Percentiles rank a stretch among this genome's conserved stretches.
These are phyloP conservation scores for Poeciliopsis presidionis DNA, from an alignment of 2,797 vertebrate genomes.

Conservation along the genomic window DNA sequence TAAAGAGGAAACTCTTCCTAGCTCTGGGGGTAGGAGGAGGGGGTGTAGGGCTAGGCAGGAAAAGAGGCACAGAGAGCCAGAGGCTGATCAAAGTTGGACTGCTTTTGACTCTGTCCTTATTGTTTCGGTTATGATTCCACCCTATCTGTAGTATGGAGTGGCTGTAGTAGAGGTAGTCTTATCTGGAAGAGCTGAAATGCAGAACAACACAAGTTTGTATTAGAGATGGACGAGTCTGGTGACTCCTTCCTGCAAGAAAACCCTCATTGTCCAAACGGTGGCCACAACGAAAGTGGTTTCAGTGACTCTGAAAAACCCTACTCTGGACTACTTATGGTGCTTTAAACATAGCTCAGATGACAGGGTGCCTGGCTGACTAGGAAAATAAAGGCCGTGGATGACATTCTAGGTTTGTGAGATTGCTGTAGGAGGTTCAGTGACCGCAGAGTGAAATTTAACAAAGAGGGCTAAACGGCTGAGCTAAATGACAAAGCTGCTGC, in stretches of 20 bases:
- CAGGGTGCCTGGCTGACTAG: conserved; percentile 32
- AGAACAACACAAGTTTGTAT: conserved; percentile 10
- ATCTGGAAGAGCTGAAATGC: neutral
- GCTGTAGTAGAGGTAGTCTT: neutral
- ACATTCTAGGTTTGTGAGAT: conserved; percentile 67
- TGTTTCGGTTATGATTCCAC: no score
- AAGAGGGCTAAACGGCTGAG: conserved; percentile 43
- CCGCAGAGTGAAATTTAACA: conserved; percentile 62
- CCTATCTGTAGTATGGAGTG: neutral
- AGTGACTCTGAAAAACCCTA: conserved; percentile 52
- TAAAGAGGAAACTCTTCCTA: conserved; percentile 64
- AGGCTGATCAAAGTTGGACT: conserved; percentile 31
- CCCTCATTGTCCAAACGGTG: conserved; percentile 44
- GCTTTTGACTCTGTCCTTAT: conserved; percentile 21
- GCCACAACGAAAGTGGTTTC: conserved; percentile 56
- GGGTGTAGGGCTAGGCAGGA: conserved; percentile 31
- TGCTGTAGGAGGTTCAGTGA: conserved; percentile 69
- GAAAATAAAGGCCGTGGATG: conserved; percentile 48
- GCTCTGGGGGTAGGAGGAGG: conserved; percentile 9
- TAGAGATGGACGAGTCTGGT: conserved; percentile 12
- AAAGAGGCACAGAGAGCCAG: conserved; percentile 29
- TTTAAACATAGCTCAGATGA: conserved; percentile 58
- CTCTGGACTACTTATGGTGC: conserved; percentile 56
- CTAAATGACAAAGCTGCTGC: conserved; percentile 72
- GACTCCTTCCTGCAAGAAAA: conserved; percentile 23